phyloP scores from a whole-genome alignment of 2,113 vertebrate genomes.

The Ctenomys sociabilis region DNA sequence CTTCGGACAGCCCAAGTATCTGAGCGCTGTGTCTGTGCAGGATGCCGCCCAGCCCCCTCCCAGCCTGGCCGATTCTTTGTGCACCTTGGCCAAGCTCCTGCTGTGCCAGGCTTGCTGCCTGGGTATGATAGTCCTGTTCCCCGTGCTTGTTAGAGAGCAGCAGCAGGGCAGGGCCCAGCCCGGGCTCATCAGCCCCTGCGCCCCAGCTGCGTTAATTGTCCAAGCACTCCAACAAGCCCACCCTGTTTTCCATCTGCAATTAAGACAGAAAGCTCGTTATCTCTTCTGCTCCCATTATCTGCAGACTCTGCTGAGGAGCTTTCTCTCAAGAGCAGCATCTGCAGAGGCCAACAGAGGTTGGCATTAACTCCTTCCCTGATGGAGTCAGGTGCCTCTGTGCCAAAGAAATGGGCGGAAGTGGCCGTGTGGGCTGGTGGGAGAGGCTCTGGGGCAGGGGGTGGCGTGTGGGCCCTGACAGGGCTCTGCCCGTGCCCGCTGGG shows the following conservation, averaged over 20 bases:
- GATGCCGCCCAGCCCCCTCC: not conserved
- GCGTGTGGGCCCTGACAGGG: no score
- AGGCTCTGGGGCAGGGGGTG: not conserved
- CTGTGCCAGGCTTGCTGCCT: not conserved
- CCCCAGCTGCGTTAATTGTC: slow-evolving; percentile 75
- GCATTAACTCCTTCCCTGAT: slow-evolving; percentile 61
- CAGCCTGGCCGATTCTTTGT: not conserved
- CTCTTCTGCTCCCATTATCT: slow-evolving; percentile 47
- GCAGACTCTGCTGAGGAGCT: slow-evolving; percentile 43
- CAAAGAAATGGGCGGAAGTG: not conserved
- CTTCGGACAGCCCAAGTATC: not conserved
- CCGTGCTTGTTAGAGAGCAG: slow-evolving; percentile 9
- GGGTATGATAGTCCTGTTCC: not conserved
- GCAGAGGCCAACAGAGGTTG: slow-evolving; percentile 54
- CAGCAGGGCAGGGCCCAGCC: slow-evolving; percentile 26
- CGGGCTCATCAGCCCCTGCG: slow-evolving; percentile 15
- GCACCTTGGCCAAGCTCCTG: not conserved
- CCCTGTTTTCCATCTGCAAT: slow-evolving; percentile 66
- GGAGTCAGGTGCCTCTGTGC: not conserved
- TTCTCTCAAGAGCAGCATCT: slow-evolving; percentile 64
- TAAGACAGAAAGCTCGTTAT: slow-evolving; percentile 68
- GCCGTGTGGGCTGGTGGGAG: not conserved
- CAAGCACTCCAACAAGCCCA: slow-evolving; percentile 63
- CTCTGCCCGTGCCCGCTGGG: not conserved
- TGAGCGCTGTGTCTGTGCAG: not conserved